phyloP scores from a whole-genome alignment of 2,113 vertebrate species.

The Phodopus roborovskii region DNA sequence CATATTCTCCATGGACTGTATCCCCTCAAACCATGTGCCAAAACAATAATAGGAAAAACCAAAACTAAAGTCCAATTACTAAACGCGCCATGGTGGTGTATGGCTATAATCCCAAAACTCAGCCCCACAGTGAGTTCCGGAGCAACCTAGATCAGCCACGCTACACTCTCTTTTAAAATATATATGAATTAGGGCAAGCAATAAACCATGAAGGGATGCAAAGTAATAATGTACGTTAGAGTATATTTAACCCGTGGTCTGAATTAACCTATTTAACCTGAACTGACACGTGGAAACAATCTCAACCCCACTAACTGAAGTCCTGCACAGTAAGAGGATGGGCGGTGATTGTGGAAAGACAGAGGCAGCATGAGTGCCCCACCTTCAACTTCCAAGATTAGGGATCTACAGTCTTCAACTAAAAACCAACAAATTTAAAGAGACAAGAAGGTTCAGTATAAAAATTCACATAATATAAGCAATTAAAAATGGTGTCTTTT shows the following conservation, averaged over 20 bases:
- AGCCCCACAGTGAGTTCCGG: background rate
- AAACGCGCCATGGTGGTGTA: background rate
- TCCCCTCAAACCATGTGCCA: background rate
- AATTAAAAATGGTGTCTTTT: background rate
- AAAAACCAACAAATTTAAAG: background rate
- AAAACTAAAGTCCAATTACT: background rate
- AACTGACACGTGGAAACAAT: background rate
- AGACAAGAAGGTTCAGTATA: background rate
- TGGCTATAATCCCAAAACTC: background rate
- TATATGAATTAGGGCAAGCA: background rate
- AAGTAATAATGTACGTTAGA: background rate
- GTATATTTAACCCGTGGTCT: background rate
- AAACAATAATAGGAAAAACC: background rate
- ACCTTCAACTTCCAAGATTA: background rate
- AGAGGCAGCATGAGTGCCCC: background rate
- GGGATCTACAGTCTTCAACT: background rate
- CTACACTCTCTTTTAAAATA: background rate
- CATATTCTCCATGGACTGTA: no score
- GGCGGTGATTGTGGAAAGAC: accelerated
- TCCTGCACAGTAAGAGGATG: accelerated
- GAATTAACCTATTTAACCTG: background rate
- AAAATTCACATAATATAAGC: background rate
- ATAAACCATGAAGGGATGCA: background rate
- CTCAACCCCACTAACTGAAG: background rate
- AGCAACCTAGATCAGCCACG: background rate